Conservation (phyloP, 2,113 vertebrate species). For the Hemiprocne comata region DNA sequence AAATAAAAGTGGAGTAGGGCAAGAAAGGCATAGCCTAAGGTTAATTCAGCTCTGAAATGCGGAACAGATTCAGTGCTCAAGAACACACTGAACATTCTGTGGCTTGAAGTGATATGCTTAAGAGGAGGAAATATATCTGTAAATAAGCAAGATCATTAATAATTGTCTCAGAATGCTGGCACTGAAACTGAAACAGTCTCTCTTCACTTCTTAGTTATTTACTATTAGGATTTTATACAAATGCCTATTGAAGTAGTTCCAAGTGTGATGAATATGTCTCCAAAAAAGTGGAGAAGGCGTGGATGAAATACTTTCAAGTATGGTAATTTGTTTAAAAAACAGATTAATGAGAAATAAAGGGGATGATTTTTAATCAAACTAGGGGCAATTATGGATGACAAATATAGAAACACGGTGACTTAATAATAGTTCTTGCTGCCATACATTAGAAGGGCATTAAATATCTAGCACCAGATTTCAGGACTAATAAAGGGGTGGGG, state of each 20-base stretch:
- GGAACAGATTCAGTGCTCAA: background rate
- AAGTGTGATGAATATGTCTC: conserved; percentile 11
- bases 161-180: conserved; percentile 29
- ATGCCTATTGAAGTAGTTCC: conserved; percentile 44
- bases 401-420: background rate
- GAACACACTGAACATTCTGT: background rate
- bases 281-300: background rate
- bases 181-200: conserved; percentile 5
- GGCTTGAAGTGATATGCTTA: background rate
- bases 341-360: conserved; percentile 3
- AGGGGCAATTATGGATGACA: background rate
- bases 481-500: conserved; percentile 53
- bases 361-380: background rate
- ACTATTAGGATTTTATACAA: conserved; percentile 40
- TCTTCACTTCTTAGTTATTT: conserved; percentile 48
- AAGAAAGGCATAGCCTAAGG: conserved; percentile 13
- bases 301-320: conserved; percentile 8
- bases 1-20: background rate
- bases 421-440: background rate
- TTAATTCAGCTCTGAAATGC: conserved; percentile 14
- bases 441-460: background rate
- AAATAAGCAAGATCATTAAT: conserved; percentile 29
- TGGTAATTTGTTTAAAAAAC: background rate
- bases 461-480: background rate
- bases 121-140: background rate